Conservation (phyloP, 2,113 vertebrate genomes). For the Tiliqua scincoides region DNA sequence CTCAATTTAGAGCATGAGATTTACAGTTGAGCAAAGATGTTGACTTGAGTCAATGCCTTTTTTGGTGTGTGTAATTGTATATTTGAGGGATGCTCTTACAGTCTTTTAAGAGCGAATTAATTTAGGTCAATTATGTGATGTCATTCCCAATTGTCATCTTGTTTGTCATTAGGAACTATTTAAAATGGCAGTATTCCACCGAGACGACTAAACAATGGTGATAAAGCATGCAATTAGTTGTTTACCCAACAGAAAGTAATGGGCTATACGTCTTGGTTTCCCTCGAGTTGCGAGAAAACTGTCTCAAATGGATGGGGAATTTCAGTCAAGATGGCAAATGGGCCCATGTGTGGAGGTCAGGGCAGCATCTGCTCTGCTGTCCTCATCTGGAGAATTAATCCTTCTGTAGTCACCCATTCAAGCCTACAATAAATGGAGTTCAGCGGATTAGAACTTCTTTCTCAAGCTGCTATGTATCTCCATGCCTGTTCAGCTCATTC, state of each 20-base stretch:
- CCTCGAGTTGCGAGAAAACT: constrained; percentile 6
- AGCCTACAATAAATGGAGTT: constrained; percentile 17
- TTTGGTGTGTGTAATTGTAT: neutral
- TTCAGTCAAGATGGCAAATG: constrained; percentile 38
- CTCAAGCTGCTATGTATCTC: neutral
- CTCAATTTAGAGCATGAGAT: neutral
- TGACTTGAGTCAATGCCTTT: neutral
- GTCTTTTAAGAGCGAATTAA: neutral
- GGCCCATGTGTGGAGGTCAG: constrained; percentile 26
- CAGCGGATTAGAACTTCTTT: constrained; percentile 31
- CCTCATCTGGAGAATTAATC: neutral
- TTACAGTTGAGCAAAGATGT: neutral
- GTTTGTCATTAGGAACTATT: constrained; percentile 17
- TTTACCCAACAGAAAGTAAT: neutral
- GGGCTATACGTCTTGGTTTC: neutral
- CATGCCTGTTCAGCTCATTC: constrained; percentile 21
- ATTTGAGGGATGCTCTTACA: neutral
- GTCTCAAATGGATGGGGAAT: constrained; percentile 46
- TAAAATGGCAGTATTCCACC: fast-evolving
- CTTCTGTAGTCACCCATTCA: constrained; percentile 16
- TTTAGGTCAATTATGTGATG: constrained; percentile 16
- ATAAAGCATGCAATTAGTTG: constrained; percentile 31
- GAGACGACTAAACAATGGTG: constrained; percentile 8
- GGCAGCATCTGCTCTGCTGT: constrained; percentile 51
- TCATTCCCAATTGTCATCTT: constrained; percentile 1